Conservation (phyloP, 2,888 invertebrate species). For the Erannis defoliaria region DNA sequence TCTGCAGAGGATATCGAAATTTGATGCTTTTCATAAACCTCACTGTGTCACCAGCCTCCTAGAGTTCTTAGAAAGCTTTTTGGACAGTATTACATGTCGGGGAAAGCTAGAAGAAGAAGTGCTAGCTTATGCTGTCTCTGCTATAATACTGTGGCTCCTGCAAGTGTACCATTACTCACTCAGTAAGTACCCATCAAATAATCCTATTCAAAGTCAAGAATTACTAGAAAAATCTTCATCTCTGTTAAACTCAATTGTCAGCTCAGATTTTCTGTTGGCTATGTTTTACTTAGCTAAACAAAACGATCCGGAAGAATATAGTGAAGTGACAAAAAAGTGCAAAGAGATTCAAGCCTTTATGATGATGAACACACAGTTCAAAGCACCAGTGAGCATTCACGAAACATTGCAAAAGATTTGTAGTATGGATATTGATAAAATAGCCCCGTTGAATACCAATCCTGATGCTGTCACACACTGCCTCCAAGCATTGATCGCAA, state of each 20-base stretch:
- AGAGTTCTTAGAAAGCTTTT: slow-evolving; percentile 92
- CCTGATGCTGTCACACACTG: slow-evolving; percentile 90
- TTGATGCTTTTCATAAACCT: slow-evolving; percentile 94
- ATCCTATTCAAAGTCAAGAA: slow-evolving; percentile 85
- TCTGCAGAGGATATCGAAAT: slow-evolving; percentile 94
- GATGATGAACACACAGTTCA: slow-evolving; percentile 86
- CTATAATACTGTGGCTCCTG: slow-evolving; percentile 93
- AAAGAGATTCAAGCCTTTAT: slow-evolving; percentile 89
- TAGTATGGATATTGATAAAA: slow-evolving; percentile 88
- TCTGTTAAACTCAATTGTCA: slow-evolving; percentile 89
- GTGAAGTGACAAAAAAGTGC: slow-evolving; percentile 91
- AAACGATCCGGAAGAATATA: slow-evolving; percentile 90
- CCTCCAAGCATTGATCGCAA: slow-evolving; percentile 93
- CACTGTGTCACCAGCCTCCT: slow-evolving; percentile 95
- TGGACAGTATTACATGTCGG: slow-evolving; percentile 88
- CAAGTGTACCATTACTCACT: slow-evolving; percentile 89
- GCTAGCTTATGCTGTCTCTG: slow-evolving; percentile 93
- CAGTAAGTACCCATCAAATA: slow-evolving; percentile 78
- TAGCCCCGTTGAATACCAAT: slow-evolving; percentile 84
- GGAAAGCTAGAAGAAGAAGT: slow-evolving; percentile 96
- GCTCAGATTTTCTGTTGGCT: slow-evolving; percentile 91
- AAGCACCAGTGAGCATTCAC: slow-evolving; percentile 86
- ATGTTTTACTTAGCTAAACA: slow-evolving; percentile 94
- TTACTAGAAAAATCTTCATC: slow-evolving; percentile 90
- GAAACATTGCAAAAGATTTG: slow-evolving; percentile 88